phyloP scores from a whole-genome alignment of 2,113 vertebrate genomes.

The Rallus limicola region DNA sequence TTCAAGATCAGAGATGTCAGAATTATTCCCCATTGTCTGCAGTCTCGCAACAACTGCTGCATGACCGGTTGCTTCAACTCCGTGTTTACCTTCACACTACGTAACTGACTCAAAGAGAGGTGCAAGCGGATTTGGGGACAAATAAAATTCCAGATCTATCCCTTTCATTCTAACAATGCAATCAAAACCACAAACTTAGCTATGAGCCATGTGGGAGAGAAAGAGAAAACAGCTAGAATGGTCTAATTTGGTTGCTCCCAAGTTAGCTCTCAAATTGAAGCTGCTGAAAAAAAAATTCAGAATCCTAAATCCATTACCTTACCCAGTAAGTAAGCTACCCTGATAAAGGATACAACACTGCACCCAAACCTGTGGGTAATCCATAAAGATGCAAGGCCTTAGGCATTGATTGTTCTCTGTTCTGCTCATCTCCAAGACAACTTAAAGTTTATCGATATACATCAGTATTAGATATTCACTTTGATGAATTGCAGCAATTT shows the following conservation, averaged over 20 bases:
- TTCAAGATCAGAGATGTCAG: constrained; percentile 41
- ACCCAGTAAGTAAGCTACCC: background rate
- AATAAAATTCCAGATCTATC: background rate
- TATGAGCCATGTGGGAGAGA: background rate
- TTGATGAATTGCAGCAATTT: background rate
- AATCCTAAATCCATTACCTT: background rate
- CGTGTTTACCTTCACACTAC: background rate
- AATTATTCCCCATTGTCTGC: constrained; percentile 46
- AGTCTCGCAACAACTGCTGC: background rate
- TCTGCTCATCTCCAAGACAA: background rate
- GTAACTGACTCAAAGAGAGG: background rate
- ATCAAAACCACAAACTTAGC: background rate
- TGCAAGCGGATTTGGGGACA: background rate
- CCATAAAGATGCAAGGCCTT: background rate
- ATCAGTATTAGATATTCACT: background rate
- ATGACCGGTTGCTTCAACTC: background rate
- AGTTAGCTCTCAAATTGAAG: rapidly evolving
- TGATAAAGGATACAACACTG: background rate
- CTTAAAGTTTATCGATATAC: background rate
- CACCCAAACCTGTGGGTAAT: background rate
- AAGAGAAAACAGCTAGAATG: background rate
- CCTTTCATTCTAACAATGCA: background rate
- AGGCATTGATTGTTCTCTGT: background rate
- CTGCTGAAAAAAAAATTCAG: background rate
- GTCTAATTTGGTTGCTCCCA: background rate